Evolutionary conservation across 2,888 invertebrate genomes (phyloP), one percentile per base, ranked within the genome.

Genomic region (Campoplex nolae): DNA sequence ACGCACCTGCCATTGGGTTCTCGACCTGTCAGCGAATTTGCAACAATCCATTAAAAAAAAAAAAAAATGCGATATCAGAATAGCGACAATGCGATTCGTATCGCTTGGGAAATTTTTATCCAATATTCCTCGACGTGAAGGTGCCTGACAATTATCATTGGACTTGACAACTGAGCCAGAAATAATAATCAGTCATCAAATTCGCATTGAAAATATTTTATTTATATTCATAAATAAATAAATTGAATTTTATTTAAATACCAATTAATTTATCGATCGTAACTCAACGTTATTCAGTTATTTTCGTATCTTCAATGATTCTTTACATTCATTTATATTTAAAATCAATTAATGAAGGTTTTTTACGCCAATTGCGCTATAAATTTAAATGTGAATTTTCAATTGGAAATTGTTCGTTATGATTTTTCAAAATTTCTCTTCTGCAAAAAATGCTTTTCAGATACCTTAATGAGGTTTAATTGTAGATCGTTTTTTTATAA

Each of bases 1-100:
- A 93, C 88, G 88, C 94, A 94, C 83, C 91, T 93, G 83, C 94
- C 94, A 79, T 94, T 92, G 18, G 88, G 76, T 74, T 93, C 91
- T 32, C 92, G 92, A 82, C 90, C 94, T 94, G 73, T 28, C 45
- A 48, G 18, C 77, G 85, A 77, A 38, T 84, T 65, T 35, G 54
- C 32, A 56, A 58, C 42, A 35, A 54, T 79, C 28, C n/a, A 65
- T 56, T n/a, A 42, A 65, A 71, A 42, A 35, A 58, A 0, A 65
- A 35, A 62, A 48, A 62, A 45, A 54, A 18, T 13, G 54, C 16
- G 23, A 70, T 18, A 28, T 38, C 38, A 58, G 23, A 58, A 8
- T 23, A 58, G 11, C 28, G 28, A 32, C 32, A 7, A 16, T 16
- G 62, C 62, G 80, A 80, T 71, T 79, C 6, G 3, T 35, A 80